A percentile compares a stretch with the other conserved stretches of the same genome.
phyloP scores from a whole-genome alignment of 1,140 invertebrate species.

The Chironomus striatipennis region DNA sequence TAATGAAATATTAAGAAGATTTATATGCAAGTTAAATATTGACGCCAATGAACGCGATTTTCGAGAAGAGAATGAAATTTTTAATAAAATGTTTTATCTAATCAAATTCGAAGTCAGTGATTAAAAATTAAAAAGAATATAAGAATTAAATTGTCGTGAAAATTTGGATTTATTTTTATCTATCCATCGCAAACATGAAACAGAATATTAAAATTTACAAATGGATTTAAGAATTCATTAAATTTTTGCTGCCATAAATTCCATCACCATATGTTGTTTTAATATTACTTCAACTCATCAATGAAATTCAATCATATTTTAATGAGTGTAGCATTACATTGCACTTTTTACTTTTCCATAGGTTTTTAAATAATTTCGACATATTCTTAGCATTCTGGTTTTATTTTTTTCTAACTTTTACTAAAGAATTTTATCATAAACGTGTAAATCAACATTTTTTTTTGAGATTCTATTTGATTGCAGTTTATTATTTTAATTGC shows the following conservation, averaged over 20 bases:
- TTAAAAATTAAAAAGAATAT: too few relatives aligned
- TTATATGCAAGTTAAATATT: background rate
- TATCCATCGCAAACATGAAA: too few relatives aligned
- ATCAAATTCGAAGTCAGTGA: too few relatives aligned
- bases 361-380: background rate
- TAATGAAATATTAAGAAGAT: conserved; percentile 3
- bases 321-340: background rate
- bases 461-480: background rate
- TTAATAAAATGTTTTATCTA: too few relatives aligned
- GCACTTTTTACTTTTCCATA: background rate
- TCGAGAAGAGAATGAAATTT: too few relatives aligned
- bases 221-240: too few relatives aligned
- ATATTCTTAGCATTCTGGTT: background rate
- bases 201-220: too few relatives aligned
- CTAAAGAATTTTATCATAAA: background rate
- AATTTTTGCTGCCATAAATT: background rate
- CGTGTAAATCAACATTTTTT: background rate
- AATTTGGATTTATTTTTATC: too few relatives aligned
- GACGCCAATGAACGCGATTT: too few relatives aligned
- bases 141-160: too few relatives aligned
- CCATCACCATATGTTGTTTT: background rate
- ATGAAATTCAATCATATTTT: conserved; percentile 14
- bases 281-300: background rate
- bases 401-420: background rate
- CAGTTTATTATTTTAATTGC: background rate